Evolutionary conservation across 2,797 vertebrate species (phyloP).

Genomic region (Buceros bicornis): DNA sequence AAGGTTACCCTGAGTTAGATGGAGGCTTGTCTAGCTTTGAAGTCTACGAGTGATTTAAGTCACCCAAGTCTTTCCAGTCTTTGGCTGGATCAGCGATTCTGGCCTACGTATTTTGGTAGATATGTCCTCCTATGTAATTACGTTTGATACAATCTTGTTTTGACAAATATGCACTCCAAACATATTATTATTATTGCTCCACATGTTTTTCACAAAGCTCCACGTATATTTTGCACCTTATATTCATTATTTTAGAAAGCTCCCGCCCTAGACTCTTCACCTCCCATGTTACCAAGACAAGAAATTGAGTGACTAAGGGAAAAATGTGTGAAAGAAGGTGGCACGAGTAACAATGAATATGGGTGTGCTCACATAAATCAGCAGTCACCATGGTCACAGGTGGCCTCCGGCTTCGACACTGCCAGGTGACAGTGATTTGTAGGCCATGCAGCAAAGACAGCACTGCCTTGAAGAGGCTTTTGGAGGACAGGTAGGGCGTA

Average conservation of each 20-base stretch:
- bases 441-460: conserved; percentile 3
- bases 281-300: not conserved
- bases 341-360: conserved; percentile 32
- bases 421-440: conserved; percentile 45
- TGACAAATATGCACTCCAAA: not conserved
- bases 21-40: not conserved
- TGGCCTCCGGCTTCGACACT: conserved; percentile 11
- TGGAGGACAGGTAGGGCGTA: not conserved
- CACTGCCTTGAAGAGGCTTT: not conserved
- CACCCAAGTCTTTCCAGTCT: not conserved
- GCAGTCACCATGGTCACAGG: conserved; percentile 40
- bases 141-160: not conserved
- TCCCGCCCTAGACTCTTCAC: not conserved
- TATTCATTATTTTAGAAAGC: not conserved
- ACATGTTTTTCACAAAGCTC: not conserved
- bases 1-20: not conserved
- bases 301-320: conserved; percentile 14
- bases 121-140: not conserved
- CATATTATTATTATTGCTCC: not conserved
- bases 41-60: not conserved
- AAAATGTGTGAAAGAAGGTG: conserved; percentile 22
- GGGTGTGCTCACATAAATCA: conserved; percentile 49
- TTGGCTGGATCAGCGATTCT: not conserved
- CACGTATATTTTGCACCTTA: not conserved
- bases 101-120: not conserved